Evolutionary conservation across 23 tunicate genomes (phyloP), one percentile per base, ranked within the genome.

Genomic region (Ascidia mentula): DNA sequence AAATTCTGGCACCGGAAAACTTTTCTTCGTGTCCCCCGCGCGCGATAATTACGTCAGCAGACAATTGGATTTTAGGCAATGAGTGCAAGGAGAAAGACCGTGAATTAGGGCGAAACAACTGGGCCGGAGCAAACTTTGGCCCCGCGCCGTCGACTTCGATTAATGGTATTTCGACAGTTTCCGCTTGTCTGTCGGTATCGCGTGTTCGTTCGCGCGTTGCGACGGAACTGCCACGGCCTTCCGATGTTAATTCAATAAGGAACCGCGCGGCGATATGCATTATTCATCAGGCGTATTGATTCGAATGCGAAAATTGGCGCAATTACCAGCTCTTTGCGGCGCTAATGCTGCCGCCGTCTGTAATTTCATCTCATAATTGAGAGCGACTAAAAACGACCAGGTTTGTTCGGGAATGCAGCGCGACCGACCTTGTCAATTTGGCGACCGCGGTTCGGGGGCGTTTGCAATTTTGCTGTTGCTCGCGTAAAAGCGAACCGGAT

Each of bases 281-380:
- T 53, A 53, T 53, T 53, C 65, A 53, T 53, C 65, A 53, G 65
- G 12, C 24, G 24, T 53, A 53, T 53, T 53, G 65, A 53, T 53
- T 53, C 65, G 65, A 53, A 53, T 26, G 65, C 65, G 65, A 53
- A 53, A 53, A 53, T 53, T 53, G 65, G 65, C 65, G 65, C 65
- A 53, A 53, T 53, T 53, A 53, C 65, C 28, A 28, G 28, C 65
- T 53, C 65, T 53, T 53, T 53, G 65, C 12, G 65, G 65, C 65
- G 65, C 65, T 53, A 53, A 53, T 53, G 65, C 65, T 28, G 2
- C 65, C 7, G 13, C 65, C 4, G 28, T 26, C 65, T 53, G 65
- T 53, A 53, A 53, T 53, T 53, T 9, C 65, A 53, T 53, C 65
- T 28, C 65, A 53, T 53, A 53, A 53, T 53, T 26, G 65, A 53